A percentile compares a stretch with the other conserved stretches of the same genome.
Evolutionary conservation across 2,888 invertebrate species (phyloP).

Genomic region (Dione vanillae): DNA sequence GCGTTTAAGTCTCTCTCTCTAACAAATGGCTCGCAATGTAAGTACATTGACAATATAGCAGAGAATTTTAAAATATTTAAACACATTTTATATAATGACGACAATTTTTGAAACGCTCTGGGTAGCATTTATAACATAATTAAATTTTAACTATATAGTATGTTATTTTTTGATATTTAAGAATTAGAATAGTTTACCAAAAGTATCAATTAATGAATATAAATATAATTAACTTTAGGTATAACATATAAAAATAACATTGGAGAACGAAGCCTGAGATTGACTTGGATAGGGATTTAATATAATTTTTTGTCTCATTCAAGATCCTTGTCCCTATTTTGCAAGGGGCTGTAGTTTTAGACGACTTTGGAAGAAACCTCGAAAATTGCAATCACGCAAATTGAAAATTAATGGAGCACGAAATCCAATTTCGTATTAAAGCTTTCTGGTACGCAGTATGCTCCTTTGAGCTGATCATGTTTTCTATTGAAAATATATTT

Average conservation of each 20-base stretch:
- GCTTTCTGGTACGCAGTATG: conserved; percentile 66
- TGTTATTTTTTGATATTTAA: no score
- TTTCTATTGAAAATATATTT: conserved; percentile 34
- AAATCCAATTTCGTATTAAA: conserved; percentile 82
- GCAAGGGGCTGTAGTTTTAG: conserved; percentile 65
- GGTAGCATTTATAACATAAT: no score
- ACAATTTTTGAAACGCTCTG: neutral
- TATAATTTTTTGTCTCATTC: conserved; percentile 72
- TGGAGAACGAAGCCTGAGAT: neutral
- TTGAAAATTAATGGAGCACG: conserved; percentile 83
- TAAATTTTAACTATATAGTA: no score
- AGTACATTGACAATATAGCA: conserved; percentile 62
- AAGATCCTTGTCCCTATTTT: conserved; percentile 76
- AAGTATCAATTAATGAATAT: neutral
- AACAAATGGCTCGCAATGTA: conserved; percentile 74
- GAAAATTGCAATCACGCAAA: conserved; percentile 83
- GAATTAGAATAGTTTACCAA: no score
- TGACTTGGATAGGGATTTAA: conserved; percentile 50
- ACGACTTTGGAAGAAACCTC: conserved; percentile 76
- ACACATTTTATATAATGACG: neutral
- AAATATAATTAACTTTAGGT: neutral
- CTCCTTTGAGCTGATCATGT: conserved; percentile 47
- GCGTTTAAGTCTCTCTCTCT: conserved; percentile 72
- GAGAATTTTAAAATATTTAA: conserved; percentile 5
- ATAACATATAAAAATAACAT: neutral